Conservation (phyloP, 2,888 invertebrate genomes). For the Ischnus inquisitorius region DNA sequence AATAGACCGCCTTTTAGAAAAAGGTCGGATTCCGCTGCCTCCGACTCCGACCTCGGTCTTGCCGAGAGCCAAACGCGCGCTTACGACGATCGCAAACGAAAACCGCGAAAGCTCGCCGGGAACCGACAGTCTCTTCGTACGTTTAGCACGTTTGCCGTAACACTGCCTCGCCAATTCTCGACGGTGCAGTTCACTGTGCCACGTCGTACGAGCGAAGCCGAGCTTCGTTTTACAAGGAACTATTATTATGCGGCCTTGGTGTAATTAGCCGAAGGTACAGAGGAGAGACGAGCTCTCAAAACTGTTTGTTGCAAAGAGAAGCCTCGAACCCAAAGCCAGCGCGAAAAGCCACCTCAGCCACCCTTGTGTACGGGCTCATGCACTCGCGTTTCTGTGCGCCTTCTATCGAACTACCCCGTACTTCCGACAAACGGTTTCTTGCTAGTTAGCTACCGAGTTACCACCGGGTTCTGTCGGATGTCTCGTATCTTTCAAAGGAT, state of each 20-base stretch:
- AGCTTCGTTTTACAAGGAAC: constrained; percentile 75
- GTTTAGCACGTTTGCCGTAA: neutral
- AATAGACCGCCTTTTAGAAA: constrained; percentile 75
- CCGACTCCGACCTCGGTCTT: constrained; percentile 14
- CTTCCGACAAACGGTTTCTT: constrained; percentile 18
- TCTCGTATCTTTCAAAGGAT: constrained; percentile 7
- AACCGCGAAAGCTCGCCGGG: constrained; percentile 76
- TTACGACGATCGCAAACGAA: constrained; percentile 59
- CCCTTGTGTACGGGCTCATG: constrained; percentile 19
- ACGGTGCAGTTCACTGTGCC: constrained; percentile 40
- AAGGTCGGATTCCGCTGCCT: constrained; percentile 63
- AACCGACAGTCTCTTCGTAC: constrained; percentile 76
- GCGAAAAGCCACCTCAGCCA: constrained; percentile 28
- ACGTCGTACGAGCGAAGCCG: constrained; percentile 50
- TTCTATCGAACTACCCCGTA: constrained; percentile 36
- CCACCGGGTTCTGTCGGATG: neutral
- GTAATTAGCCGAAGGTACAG: constrained; percentile 79
- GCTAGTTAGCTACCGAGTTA: constrained; percentile 12
- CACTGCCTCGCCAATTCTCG: constrained; percentile 72
- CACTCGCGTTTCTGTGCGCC: neutral
- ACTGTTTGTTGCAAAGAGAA: constrained; percentile 59
- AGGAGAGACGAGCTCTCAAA: constrained; percentile 47
- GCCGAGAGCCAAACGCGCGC: constrained; percentile 27
- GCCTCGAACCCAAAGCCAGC: constrained; percentile 37
- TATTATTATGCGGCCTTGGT: constrained; percentile 75